Percentiles rank a stretch among this genome's conserved stretches.
Evolutionary conservation across 2,888 invertebrate genomes (phyloP).

Genomic region (Pecten maximus): DNA sequence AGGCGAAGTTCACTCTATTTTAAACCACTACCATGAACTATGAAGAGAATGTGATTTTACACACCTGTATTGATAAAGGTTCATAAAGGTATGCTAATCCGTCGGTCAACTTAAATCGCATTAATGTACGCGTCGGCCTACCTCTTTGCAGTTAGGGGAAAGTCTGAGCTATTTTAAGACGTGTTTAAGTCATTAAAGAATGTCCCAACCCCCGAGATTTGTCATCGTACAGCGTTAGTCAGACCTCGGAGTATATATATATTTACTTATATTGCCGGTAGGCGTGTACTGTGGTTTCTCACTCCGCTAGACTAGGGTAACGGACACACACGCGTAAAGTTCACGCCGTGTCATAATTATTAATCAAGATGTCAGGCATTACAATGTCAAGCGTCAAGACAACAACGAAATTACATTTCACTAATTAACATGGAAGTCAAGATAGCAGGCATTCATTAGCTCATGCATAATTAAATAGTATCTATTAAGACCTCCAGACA

Average conservation of each 20-base stretch:
- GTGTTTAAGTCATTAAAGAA: background rate
- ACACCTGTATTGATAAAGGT: background rate
- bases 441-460: background rate
- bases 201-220: background rate
- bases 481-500: background rate
- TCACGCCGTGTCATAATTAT: background rate
- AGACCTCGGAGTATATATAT: background rate
- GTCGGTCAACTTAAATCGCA: background rate
- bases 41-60: background rate
- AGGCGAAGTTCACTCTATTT: background rate
- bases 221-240: background rate
- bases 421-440: conserved; percentile 32
- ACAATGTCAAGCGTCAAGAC: conserved; percentile 30
- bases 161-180: background rate
- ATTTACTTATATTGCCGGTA: background rate
- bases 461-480: background rate
- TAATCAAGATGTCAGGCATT: background rate
- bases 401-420: conserved; percentile 25
- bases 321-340: background rate
- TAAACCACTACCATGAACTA: background rate
- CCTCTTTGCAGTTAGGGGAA: background rate
- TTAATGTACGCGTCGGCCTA: background rate
- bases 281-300: background rate
- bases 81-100: background rate
- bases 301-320: background rate